Base-by-base conservation (phyloP, 2,113 vertebrate species). In the Cathartes aura region DNA sequence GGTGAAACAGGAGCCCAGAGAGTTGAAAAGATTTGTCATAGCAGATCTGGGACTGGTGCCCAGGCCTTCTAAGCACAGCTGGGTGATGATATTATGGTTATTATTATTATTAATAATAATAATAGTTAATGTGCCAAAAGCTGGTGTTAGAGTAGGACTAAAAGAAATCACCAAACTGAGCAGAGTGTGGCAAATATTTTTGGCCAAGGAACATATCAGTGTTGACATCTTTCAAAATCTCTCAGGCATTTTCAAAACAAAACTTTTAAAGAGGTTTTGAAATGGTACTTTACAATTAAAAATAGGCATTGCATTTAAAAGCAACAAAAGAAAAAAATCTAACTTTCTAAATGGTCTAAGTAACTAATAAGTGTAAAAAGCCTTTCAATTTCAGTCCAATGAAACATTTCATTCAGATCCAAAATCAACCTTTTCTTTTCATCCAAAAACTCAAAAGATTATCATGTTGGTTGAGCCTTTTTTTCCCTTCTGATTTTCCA, bases 11-110 rank as follows among this genome's bases (percentile, higher is more conserved):
- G 96, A 97, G 96, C 92, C 82, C 93, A 88, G 74, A 91, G 78
- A 94, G 66, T 73, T 96, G 85, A 95, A 94, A 95, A 94, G 93
- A 94, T 96, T 97, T 95, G 97, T 96, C 96, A 94, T 93, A 95
- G 79, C 84, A 85, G 66, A 90, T 94, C 93, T 97, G 96, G 96
- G 97, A 97, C 82, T 88, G 40, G 55, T 95, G 96, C 96, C 97
- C 95, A 95, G 79, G 70, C 72, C 92, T 89, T 96, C 86, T 91
- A 94, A 95, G 95, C 95, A 90, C 95, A 96, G 92, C 96, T 95
- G 92, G 88, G 95, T 93, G 93, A 97, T 96, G 87, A 96, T 90
- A 96, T 95, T 96, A 91, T 85, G 53, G 82, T 92, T 95, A 64
- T 96, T 93, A 82, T 81, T 96, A 55, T 53, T 89, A 74, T 11